Conservation (phyloP, 2,888 invertebrate species). For the Apodemia mormo region DNA sequence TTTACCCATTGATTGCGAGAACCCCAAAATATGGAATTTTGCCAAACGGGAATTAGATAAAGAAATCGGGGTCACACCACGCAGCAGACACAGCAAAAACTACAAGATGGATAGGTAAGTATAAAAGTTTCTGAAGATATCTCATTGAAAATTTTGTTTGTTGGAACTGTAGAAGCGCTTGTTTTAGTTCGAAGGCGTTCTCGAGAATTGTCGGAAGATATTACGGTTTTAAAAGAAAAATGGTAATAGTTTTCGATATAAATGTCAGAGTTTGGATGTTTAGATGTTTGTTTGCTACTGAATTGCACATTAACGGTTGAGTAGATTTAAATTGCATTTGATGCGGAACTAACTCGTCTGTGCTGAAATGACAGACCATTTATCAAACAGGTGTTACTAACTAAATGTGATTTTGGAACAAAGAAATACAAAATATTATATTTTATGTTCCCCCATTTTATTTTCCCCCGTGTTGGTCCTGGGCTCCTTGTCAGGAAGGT, state of each 20-base stretch:
- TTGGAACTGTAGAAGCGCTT: not conserved
- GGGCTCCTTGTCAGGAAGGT: too few species aligned
- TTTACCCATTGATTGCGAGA: conserved; percentile 18
- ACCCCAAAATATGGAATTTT: conserved; percentile 22
- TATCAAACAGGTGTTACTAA: too few species aligned
- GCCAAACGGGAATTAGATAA: conserved; percentile 26
- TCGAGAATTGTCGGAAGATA: not conserved
- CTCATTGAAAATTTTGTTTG: conserved; percentile 17
- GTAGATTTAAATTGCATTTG: too few species aligned
- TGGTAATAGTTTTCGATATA: not conserved
- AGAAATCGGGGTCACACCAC: conserved; percentile 7
- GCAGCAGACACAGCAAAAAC: conserved; percentile 22
- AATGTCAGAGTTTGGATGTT: too few species aligned
- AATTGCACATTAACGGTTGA: too few species aligned
- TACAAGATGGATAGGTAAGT: not conserved
- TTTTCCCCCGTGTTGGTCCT: too few species aligned
- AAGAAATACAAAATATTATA: too few species aligned
- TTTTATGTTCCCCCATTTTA: too few species aligned
- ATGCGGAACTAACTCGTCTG: too few species aligned
- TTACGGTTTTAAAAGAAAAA: not conserved
- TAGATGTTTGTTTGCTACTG: too few species aligned
- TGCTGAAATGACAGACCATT: too few species aligned
- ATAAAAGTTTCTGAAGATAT: conserved; percentile 3
- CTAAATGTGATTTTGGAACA: too few species aligned
- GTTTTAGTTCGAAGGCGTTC: not conserved